Base-by-base conservation (phyloP, 2,113 vertebrate genomes). In the Condylura cristata region DNA sequence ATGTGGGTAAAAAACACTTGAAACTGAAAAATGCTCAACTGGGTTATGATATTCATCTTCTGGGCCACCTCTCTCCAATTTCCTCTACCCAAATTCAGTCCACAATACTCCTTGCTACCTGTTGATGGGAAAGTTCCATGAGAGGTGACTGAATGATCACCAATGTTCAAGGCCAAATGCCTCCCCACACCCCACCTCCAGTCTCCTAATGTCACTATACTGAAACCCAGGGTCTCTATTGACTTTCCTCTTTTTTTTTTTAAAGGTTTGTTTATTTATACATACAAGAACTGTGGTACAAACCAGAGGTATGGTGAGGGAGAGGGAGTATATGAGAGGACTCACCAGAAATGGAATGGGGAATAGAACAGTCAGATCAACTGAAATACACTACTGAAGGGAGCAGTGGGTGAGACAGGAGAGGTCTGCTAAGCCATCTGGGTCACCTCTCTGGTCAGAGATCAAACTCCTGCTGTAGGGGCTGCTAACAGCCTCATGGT, bases 181-280 rank as follows among this genome's bases (percentile, higher is more conserved):
- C 28, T n/a, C 14, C 20, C 26, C 8, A 56, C 22, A 8, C 20
- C 20, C 32, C 10, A 8, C 8, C 44, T 22, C 18, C n/a, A 74
- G 16, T 9, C 28, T 79, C 85, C 53, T 56, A 56, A 6, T 56
- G 20, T 22, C 53, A 56, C 93, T 90, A 76, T 87, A 71, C 28
- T 28, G 37, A 89, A 58, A 30, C 24, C 53, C 41, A 53, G 46
- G 10, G 12, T 79, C 75, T 75, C 44, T 11, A 60, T 32, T 86
- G 53, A 6, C 41, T 95, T 95, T 95, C 65, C 32, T 90, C 28
- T 88, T 93, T 96, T 61, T 24, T 90, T 24, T 88, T 85, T 88
- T 53, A 96, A 90, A 90, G 18, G 58, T n/a, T n/a, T n/a, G n/a
- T n/a, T n/a, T n/a, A n/a, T n/a, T n/a, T n/a, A n/a, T n/a, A n/a